Evolutionary conservation across 2,113 vertebrate genomes (phyloP).

Genomic region (Syrrhaptes paradoxus): DNA sequence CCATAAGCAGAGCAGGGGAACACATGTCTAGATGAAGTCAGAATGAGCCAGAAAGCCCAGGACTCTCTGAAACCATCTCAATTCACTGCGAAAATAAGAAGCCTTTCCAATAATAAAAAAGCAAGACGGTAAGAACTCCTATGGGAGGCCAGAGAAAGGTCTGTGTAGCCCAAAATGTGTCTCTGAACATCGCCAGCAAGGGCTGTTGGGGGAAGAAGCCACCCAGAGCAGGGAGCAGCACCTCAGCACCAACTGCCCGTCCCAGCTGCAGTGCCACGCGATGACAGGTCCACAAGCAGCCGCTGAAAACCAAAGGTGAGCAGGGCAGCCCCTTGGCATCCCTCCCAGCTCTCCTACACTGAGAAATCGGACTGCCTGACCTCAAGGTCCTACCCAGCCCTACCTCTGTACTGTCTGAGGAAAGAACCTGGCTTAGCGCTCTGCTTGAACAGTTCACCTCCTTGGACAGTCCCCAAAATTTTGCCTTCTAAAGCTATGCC

Average conservation of each 20-base stretch:
- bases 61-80: not conserved
- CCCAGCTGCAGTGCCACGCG: not conserved
- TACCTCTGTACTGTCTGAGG: not conserved
- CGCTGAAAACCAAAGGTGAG: not conserved
- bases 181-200: not conserved
- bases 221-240: too few species aligned
- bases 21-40: not conserved
- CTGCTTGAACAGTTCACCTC: not conserved
- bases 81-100: not conserved
- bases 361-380: not conserved
- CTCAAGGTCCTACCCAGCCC: not conserved
- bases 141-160: not conserved
- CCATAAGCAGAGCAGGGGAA: not conserved
- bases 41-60: not conserved
- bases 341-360: not conserved
- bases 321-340: not conserved
- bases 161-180: not conserved
- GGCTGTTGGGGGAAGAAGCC: not conserved
- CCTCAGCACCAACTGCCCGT: too few species aligned
- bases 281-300: accelerated
- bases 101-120: not conserved
- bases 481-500: not conserved
- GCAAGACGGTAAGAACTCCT: not conserved
- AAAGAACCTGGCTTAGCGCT: not conserved
- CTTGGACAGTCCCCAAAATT: not conserved